These are phyloP conservation scores for Channa argus DNA, from an alignment of 2,113 vertebrate species.

Conservation along the genomic window DNA sequence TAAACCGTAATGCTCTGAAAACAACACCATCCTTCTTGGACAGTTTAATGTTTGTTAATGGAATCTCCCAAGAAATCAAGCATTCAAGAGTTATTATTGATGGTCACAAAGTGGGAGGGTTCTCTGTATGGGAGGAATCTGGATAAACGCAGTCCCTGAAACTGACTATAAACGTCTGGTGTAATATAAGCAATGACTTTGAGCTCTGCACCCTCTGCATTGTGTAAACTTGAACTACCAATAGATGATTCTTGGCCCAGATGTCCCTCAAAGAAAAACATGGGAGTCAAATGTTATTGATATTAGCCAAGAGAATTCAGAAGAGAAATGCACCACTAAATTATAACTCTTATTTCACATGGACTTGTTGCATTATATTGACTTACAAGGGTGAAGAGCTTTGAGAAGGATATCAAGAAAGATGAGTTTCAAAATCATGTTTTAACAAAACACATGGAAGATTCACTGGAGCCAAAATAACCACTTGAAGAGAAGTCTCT, in stretches of 20 bases:
- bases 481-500: conserved; percentile 62
- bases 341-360: conserved; percentile 31
- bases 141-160: conserved; percentile 15
- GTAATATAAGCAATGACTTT: conserved; percentile 23
- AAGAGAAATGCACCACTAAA: conserved; percentile 15
- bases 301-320: conserved; percentile 10
- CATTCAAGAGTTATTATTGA: conserved; percentile 44
- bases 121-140: conserved; percentile 23
- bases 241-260: conserved; percentile 18
- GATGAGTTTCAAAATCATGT: conserved; percentile 55
- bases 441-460: conserved; percentile 61
- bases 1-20: conserved; percentile 73
- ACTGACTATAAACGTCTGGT: not conserved
- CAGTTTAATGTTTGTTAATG: conserved; percentile 59
- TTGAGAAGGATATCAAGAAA: conserved; percentile 33
- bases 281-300: conserved; percentile 22
- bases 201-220: not conserved
- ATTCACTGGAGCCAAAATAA: conserved; percentile 56
- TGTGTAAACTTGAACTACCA: conserved; percentile 1
- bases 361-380: conserved; percentile 40
- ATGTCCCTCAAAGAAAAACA: conserved; percentile 20
- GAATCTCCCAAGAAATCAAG: conserved; percentile 48
- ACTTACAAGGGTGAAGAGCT: conserved; percentile 26
- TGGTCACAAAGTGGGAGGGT: conserved; percentile 22
- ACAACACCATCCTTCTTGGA: conserved; percentile 55